phyloP scores from a whole-genome alignment of 1,140 invertebrate genomes.

The Caenorhabditis tropicalis region DNA sequence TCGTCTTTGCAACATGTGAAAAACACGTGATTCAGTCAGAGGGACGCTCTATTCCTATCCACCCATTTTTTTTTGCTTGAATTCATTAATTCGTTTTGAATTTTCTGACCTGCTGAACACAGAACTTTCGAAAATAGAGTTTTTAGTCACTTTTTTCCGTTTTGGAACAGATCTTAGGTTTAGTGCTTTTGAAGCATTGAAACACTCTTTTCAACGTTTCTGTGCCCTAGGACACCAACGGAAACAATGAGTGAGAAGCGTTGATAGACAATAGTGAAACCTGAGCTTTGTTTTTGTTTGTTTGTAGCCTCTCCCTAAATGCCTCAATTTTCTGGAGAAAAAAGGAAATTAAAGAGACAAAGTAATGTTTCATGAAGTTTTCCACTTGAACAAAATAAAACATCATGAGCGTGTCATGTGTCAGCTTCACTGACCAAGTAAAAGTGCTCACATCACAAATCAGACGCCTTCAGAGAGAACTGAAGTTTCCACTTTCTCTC shows the following conservation, averaged over 20 bases:
- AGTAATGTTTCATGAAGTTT: too few relatives aligned
- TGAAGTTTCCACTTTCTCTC: neutral
- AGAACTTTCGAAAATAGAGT: neutral
- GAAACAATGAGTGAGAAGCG: neutral
- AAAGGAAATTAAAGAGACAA: neutral
- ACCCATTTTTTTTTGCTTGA: conserved; percentile 42
- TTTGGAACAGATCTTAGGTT: neutral
- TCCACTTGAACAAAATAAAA: neutral
- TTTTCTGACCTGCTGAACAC: neutral
- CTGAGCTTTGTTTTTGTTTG: conserved; percentile 18
- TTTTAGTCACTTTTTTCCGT: neutral
- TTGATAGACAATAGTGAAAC: neutral
- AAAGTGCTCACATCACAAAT: conserved; percentile 13
- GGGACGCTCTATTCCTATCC: neutral
- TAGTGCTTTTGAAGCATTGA: neutral
- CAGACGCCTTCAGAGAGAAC: neutral
- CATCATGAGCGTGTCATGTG: conserved; percentile 13
- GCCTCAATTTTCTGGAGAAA: neutral
- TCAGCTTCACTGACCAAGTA: neutral
- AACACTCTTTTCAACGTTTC: neutral
- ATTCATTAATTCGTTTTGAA: conserved; percentile 29
- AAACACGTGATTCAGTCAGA: neutral
- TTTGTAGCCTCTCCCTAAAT: neutral
- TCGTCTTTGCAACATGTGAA: neutral
- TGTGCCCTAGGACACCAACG: neutral